Conservation (phyloP, 2,797 vertebrate species). For the Pyrrhura leucotis region DNA sequence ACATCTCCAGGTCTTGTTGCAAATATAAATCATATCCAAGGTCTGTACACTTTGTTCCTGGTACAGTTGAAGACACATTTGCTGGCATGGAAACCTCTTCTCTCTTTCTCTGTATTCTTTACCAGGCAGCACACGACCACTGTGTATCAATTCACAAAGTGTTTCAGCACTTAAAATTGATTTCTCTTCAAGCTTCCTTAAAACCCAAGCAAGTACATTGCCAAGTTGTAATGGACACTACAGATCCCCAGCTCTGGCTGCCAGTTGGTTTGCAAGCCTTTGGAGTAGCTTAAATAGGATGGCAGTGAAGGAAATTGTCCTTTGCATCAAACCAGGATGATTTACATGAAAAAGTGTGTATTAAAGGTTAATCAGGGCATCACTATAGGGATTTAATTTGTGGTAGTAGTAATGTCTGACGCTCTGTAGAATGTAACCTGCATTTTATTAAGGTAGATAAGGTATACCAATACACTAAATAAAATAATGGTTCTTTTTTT, state of each 20-base stretch:
- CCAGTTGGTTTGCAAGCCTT: background rate
- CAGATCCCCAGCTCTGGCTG: background rate
- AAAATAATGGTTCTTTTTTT: background rate
- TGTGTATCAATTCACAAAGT: constrained; percentile 7
- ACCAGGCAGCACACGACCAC: background rate
- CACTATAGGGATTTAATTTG: background rate
- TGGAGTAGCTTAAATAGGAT: background rate
- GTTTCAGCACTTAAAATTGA: constrained; percentile 21
- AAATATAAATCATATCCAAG: constrained; percentile 15
- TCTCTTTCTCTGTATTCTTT: constrained; percentile 5
- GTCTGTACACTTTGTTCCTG: constrained; percentile 50
- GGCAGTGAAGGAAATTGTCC: background rate
- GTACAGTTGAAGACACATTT: constrained; percentile 38
- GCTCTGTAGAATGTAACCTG: background rate
- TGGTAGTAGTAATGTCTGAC: background rate
- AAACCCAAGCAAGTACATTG: background rate
- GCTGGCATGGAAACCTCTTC: constrained; percentile 52
- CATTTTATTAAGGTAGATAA: background rate
- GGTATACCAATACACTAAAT: background rate
- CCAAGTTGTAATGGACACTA: background rate
- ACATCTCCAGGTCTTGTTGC: background rate
- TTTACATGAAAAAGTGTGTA: background rate
- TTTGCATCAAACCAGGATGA: background rate
- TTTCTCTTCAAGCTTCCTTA: constrained; percentile 20
- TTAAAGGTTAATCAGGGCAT: background rate